phyloP scores from a whole-genome alignment of 2,888 invertebrate genomes.

The Yponomeuta malinellus region DNA sequence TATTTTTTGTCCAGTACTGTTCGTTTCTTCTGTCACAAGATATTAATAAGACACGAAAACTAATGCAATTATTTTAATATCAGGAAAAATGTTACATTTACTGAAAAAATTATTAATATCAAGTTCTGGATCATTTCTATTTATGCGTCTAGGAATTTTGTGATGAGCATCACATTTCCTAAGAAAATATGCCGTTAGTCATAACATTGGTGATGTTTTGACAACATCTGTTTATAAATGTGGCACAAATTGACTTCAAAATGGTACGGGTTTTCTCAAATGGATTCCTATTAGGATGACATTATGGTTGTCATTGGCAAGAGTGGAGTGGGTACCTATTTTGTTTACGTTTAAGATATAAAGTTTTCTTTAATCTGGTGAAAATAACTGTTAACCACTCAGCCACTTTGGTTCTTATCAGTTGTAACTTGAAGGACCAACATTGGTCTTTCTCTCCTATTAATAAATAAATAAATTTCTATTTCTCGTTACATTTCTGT shows the following conservation, averaged over 20 bases:
- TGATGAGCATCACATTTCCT: conserved; percentile 12
- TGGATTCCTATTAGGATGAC: neutral
- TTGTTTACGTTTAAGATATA: too few species aligned
- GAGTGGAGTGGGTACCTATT: too few species aligned
- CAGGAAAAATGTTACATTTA: neutral
- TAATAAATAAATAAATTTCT: too few species aligned
- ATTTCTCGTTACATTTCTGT: too few species aligned
- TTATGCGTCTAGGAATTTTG: conserved; percentile 2
- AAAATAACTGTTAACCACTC: too few species aligned
- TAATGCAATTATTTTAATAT: neutral
- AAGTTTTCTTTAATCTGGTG: too few species aligned
- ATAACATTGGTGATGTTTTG: conserved; percentile 13
- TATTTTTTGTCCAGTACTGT: too few species aligned
- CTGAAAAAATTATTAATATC: neutral
- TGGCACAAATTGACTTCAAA: neutral
- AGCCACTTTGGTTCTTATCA: too few species aligned
- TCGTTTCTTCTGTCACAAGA: too few species aligned
- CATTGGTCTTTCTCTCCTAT: too few species aligned
- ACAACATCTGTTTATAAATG: conserved; percentile 21
- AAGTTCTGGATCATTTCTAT: neutral
- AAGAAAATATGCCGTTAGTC: conserved; percentile 20
- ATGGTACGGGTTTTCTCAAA: neutral
- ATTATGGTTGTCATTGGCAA: too few species aligned
- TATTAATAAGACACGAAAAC: neutral
- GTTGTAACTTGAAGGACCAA: too few species aligned